Percentiles rank a stretch among this genome's conserved stretches.
phyloP scores from a whole-genome alignment of 2,888 invertebrate genomes.

The Eremobia ochroleuca region DNA sequence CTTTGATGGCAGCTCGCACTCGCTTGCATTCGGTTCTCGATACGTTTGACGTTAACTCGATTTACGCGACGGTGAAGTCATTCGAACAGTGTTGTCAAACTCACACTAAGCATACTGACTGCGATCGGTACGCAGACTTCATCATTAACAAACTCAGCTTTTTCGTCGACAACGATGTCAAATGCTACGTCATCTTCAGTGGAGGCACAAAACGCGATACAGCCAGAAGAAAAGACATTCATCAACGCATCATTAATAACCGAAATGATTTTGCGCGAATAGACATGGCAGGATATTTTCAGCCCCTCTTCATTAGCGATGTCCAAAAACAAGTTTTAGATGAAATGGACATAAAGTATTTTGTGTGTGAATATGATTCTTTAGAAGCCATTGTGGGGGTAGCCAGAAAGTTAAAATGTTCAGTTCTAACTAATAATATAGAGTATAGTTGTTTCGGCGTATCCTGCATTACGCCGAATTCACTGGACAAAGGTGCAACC shows the following conservation, averaged over 20 bases:
- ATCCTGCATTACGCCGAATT: conserved; percentile 54
- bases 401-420: conserved; percentile 65
- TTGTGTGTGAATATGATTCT: conserved; percentile 66
- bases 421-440: conserved; percentile 69
- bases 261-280: conserved; percentile 1
- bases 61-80: no score
- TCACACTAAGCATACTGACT: no score
- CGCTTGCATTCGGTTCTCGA: no score
- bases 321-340: conserved; percentile 67
- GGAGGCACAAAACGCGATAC: conserved; percentile 43
- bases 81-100: no score
- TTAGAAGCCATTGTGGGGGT: conserved; percentile 64
- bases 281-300: conserved; percentile 22
- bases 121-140: conserved; percentile 54
- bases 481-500: conserved; percentile 4
- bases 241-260: conserved; percentile 41
- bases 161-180: conserved; percentile 36
- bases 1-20: no score
- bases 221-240: conserved; percentile 27
- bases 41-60: no score
- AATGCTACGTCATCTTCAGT: conserved; percentile 60
- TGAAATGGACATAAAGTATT: conserved; percentile 68
- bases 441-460: conserved; percentile 68
- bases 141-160: conserved; percentile 35
- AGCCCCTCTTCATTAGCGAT: conserved; percentile 58